Percentiles rank a stretch among this genome's conserved stretches.
Evolutionary conservation across 2,797 vertebrate genomes (phyloP).

Genomic region (Syngnathus acus): DNA sequence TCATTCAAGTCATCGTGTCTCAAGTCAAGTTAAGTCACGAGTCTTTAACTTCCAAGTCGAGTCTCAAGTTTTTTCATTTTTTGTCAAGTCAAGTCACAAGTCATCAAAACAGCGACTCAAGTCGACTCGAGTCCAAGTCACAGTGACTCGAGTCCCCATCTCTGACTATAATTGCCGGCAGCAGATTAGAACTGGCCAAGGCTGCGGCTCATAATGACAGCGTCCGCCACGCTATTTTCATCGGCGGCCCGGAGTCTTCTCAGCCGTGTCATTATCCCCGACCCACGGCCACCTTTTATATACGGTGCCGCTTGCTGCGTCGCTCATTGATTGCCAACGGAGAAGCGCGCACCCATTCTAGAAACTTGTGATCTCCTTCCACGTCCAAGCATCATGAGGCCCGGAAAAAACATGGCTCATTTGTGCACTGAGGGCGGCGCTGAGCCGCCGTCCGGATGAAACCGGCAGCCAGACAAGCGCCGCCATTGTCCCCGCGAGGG

Average conservation of each 20-base stretch:
- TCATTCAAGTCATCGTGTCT: too few species aligned
- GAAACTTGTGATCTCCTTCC: slow-evolving; percentile 35
- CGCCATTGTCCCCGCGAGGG: slow-evolving; percentile 17
- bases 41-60: too few species aligned
- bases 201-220: slow-evolving; percentile 70
- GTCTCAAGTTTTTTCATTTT: too few species aligned
- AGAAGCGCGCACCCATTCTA: slow-evolving; percentile 29
- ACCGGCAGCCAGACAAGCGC: slow-evolving; percentile 14
- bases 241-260: slow-evolving; percentile 68
- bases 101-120: too few species aligned
- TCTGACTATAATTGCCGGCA: slow-evolving; percentile 73
- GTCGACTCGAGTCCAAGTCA: too few species aligned
- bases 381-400: slow-evolving; percentile 39
- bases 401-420: neutral
- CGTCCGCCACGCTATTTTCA: slow-evolving; percentile 61
- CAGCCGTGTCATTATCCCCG: slow-evolving; percentile 52
- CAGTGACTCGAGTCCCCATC: too few species aligned
- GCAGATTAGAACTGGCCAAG: slow-evolving; percentile 69
- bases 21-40: too few species aligned
- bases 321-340: slow-evolving; percentile 28
- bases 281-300: slow-evolving; percentile 14
- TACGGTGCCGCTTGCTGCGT: neutral
- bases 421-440: neutral
- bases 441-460: slow-evolving; percentile 3
- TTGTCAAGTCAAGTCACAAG: too few species aligned